phyloP scores from a whole-genome alignment of 2,113 vertebrate species.

The Cariama cristata region DNA sequence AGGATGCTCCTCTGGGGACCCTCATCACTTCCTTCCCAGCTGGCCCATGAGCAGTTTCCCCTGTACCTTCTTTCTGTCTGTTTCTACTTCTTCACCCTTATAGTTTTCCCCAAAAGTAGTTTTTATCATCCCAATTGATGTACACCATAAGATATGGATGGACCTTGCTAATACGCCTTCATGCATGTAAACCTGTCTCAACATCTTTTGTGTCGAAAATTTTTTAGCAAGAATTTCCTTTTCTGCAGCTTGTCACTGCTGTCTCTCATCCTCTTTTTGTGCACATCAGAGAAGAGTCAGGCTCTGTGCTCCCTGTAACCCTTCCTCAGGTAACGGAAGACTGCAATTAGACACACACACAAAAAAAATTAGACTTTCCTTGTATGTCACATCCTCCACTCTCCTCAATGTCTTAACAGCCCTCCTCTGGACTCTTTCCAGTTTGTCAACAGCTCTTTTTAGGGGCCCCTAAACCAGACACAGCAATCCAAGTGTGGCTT shows the following conservation, averaged over 20 bases:
- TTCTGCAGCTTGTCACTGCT: background rate
- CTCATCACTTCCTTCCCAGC: background rate
- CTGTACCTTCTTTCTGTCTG: background rate
- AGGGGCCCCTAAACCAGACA: background rate
- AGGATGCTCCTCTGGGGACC: background rate
- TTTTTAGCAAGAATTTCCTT: background rate
- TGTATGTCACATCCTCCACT: background rate
- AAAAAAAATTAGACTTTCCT: background rate
- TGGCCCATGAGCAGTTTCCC: background rate
- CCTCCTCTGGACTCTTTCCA: background rate
- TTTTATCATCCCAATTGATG: background rate
- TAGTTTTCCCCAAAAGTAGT: background rate
- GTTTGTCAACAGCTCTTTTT: background rate
- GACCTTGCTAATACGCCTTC: background rate
- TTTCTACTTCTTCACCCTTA: background rate
- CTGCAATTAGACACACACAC: background rate
- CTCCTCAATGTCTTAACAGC: background rate
- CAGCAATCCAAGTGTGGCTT: background rate
- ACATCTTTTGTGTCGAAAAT: background rate
- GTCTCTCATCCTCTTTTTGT: background rate
- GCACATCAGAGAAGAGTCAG: background rate
- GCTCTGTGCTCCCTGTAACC: background rate
- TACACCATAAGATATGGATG: background rate
- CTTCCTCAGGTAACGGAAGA: background rate
- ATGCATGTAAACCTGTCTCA: background rate